Evolutionary conservation across 2,888 invertebrate genomes (phyloP).

Genomic region (Latheticus oryzae): DNA sequence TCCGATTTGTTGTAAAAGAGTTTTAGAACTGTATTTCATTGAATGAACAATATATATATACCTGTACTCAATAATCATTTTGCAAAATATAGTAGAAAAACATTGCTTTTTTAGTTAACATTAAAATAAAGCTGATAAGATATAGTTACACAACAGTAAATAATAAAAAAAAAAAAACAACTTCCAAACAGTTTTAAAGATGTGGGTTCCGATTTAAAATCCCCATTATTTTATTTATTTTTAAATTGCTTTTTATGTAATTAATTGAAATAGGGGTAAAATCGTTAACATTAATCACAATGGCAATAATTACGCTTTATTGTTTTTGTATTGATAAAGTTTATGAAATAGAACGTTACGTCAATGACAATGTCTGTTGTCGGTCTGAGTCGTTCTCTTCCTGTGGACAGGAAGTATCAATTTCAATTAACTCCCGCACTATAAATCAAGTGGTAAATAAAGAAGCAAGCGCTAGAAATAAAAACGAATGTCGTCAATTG

Average conservation of each 20-base stretch:
- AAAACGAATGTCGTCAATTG: slow-evolving; percentile 64
- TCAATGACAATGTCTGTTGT: too few relatives aligned
- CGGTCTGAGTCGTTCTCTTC: slow-evolving; percentile 43
- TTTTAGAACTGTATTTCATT: too few relatives aligned
- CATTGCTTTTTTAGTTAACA: too few relatives aligned
- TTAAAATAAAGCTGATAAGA: too few relatives aligned
- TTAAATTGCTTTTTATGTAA: slow-evolving; percentile 16
- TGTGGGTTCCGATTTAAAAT: slow-evolving; percentile 53
- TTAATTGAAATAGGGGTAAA: slow-evolving; percentile 27
- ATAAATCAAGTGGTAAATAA: slow-evolving; percentile 65
- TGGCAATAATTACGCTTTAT: slow-evolving; percentile 6
- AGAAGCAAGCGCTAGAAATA: slow-evolving; percentile 62
- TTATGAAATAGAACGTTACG: slow-evolving; percentile 16
- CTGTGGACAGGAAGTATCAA: slow-evolving; percentile 63
- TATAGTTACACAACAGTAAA: too few relatives aligned
- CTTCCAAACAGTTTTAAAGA: too few relatives aligned
- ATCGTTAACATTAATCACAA: slow-evolving; percentile 20
- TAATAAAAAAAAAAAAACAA: too few relatives aligned
- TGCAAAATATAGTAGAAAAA: too few relatives aligned
- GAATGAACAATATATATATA: too few relatives aligned
- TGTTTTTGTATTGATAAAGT: slow-evolving; percentile 14
- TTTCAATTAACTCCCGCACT: slow-evolving; percentile 63
- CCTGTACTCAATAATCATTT: too few relatives aligned
- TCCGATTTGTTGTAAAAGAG: too few relatives aligned
- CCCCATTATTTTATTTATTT: slow-evolving; percentile 39